Evolutionary conservation across 2,888 invertebrate species (phyloP).

Genomic region (Habroteleia sp.): DNA sequence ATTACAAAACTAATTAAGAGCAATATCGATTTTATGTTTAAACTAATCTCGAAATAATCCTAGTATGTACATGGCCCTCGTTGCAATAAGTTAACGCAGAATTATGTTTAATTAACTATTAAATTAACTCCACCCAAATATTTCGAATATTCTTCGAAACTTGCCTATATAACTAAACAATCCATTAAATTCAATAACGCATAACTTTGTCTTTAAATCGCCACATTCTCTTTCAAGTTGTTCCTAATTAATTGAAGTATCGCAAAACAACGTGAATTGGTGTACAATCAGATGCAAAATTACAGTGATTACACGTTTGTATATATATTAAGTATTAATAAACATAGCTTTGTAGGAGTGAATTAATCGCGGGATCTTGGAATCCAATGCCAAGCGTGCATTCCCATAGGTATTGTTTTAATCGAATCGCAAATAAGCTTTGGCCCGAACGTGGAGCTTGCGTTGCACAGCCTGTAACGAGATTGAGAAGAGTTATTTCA

Average conservation of each 20-base stretch:
- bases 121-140: too few relatives aligned
- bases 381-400: slow-evolving; percentile 50
- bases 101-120: too few relatives aligned
- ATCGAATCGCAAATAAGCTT: slow-evolving; percentile 60
- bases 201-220: background rate
- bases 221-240: slow-evolving; percentile 5
- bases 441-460: slow-evolving; percentile 5
- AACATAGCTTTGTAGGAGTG: slow-evolving; percentile 35
- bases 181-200: too few relatives aligned
- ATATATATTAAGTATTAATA: slow-evolving; percentile 33
- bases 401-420: slow-evolving; percentile 62
- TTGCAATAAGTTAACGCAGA: too few relatives aligned
- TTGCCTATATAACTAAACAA: too few relatives aligned
- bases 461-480: slow-evolving; percentile 29
- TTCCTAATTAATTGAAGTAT: slow-evolving; percentile 22
- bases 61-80: too few relatives aligned
- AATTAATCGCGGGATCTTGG: slow-evolving; percentile 51
- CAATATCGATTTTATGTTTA: too few relatives aligned
- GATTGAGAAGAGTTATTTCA: slow-evolving; percentile 43
- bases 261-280: background rate
- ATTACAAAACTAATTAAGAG: too few relatives aligned
- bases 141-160: too few relatives aligned
- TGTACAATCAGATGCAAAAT: slow-evolving; percentile 24
- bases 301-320: slow-evolving; percentile 26
- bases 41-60: too few relatives aligned